Base-by-base conservation (phyloP, 2,888 invertebrate species). In the Cyaniris semiargus region DNA sequence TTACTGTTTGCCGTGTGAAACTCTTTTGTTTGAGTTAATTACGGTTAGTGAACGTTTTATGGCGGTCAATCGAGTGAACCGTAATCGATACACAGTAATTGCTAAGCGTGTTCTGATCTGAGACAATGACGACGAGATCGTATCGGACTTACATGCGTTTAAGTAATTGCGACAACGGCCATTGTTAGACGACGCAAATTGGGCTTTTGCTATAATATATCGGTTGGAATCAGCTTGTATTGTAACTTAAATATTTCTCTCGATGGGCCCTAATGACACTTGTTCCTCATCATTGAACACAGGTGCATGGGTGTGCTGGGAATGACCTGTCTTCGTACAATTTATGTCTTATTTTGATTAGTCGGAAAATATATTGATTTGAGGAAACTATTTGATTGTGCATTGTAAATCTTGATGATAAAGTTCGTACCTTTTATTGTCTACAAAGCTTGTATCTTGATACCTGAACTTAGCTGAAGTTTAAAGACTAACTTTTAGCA, bases 121-220 rank as follows among this genome's bases (percentile, higher is more conserved):
- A 90, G 91, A 93, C 93, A 93, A 92, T 91, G 90, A 90, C 87
- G 86, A 84, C 83, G 85, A 88, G 93, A 93, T 93, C 88, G 90
- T 93, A 94, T 94, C 93, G 87, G 85, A 87, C 87, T 91, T 92
- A 93, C 93, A 92, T 88, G 90, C 90, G 90, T 94, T 94, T 93
- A 93, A 93, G 92, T 94, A 93, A 94, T 94, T 93, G 92, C 92
- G 93, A 92, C 93, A 93, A 93, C 91, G 83, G 89, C 89, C 90
- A 94, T 94, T 94, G 94, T 94, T 92, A 91, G 86, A 87, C 87
- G 92, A 92, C 92, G 90, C 93, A 93, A 93, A 93, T 93, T 93
- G 93, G 91, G 93, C 92, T 93, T 94, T 93, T 91, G 90, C 90
- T 84, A 93, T 94, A 94, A 93, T 93, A 92, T 93, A 94, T 93